A percentile compares a stretch with the other conserved stretches of the same genome.
These are phyloP conservation scores for Rhorus exstirpatorius DNA, from an alignment of 2,888 invertebrate species.

Conservation along the genomic window DNA sequence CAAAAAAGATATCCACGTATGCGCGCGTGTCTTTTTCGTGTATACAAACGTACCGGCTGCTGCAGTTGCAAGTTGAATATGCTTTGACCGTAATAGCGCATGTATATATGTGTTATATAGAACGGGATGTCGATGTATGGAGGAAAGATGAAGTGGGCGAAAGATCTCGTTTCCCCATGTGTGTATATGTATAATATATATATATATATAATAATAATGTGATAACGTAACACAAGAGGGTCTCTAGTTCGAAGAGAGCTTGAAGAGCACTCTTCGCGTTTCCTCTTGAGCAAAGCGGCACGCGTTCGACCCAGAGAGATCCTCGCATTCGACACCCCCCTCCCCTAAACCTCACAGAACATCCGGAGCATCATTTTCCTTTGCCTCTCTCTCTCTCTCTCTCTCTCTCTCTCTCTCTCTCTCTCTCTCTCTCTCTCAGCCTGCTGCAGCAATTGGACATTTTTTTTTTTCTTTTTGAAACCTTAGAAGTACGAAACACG, in stretches of 20 bases:
- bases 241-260: slow-evolving; percentile 12
- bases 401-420: too few species aligned
- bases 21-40: slow-evolving; percentile 28
- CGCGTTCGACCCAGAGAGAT: slow-evolving; percentile 45
- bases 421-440: background rate
- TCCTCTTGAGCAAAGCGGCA: slow-evolving; percentile 58
- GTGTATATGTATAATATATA: too few species aligned
- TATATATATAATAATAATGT: slow-evolving; percentile 53
- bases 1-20: slow-evolving; percentile 17
- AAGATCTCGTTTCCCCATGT: slow-evolving; percentile 64
- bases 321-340: slow-evolving; percentile 30
- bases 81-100: background rate
- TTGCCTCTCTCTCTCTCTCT: background rate
- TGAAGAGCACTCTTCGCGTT: slow-evolving; percentile 59
- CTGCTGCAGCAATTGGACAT: background rate
- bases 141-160: slow-evolving; percentile 32
- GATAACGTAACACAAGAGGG: slow-evolving; percentile 5
- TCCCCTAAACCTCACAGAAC: slow-evolving; percentile 45
- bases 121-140: background rate
- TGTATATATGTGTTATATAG: background rate
- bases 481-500: background rate
- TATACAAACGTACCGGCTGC: slow-evolving; percentile 53
- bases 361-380: slow-evolving; percentile 56
- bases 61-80: slow-evolving; percentile 43
- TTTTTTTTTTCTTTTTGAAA: background rate